Conservation (phyloP, 2,113 vertebrate genomes). For the Podocnemis expansa region DNA sequence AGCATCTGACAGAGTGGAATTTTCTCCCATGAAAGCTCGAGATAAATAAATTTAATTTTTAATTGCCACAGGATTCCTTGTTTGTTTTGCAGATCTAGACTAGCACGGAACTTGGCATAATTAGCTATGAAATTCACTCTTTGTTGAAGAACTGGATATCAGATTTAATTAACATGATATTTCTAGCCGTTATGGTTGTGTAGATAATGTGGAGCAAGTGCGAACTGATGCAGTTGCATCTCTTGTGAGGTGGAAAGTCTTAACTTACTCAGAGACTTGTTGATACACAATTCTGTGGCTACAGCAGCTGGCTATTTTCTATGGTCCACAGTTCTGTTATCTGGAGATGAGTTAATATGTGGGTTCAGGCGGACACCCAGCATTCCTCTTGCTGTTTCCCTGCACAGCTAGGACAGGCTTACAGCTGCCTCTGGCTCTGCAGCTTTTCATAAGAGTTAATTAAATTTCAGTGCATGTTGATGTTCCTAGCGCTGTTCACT, state of each 20-base stretch:
- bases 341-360: neutral
- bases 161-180: neutral
- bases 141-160: neutral
- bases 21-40: too few relatives aligned
- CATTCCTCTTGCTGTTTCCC: neutral
- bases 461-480: neutral
- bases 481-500: neutral
- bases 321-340: neutral
- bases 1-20: too few relatives aligned
- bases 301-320: neutral
- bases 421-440: neutral
- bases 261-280: neutral
- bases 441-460: neutral
- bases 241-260: neutral
- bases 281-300: neutral
- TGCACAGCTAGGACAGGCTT: neutral
- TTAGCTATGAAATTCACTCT: neutral
- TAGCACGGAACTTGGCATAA: too few relatives aligned
- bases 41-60: too few relatives aligned
- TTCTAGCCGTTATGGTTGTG: neutral
- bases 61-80: too few relatives aligned
- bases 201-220: neutral
- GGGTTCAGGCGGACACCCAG: neutral
- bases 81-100: too few relatives aligned
- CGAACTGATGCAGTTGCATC: neutral